These are phyloP conservation scores for Dryocosmus kuriphilus DNA, from an alignment of 2,888 invertebrate genomes.

Conservation along the genomic window DNA sequence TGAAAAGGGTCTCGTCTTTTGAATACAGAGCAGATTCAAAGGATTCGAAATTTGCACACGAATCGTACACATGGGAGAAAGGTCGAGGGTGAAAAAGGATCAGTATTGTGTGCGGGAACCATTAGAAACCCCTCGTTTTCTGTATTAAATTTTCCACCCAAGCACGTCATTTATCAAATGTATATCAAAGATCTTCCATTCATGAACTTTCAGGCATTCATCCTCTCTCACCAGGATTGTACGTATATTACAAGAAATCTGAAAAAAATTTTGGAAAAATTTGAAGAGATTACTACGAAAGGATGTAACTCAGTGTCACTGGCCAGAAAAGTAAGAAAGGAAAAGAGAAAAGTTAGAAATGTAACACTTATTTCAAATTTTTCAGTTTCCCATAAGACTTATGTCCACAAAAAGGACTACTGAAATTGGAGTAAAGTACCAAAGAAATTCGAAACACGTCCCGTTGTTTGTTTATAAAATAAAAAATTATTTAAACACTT, in stretches of 20 bases:
- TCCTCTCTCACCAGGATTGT: not conserved
- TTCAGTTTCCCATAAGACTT: too few relatives aligned
- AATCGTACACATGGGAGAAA: not conserved
- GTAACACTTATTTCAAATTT: too few relatives aligned
- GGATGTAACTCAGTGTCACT: too few relatives aligned
- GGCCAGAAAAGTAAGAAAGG: too few relatives aligned
- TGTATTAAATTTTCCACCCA: not conserved
- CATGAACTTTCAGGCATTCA: not conserved
- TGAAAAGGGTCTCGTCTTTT: not conserved
- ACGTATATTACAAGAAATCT: not conserved
- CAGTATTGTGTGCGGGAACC: not conserved
- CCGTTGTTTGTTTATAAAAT: too few relatives aligned
- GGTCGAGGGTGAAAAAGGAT: not conserved
- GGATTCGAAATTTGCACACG: not conserved
- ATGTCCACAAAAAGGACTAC: too few relatives aligned
- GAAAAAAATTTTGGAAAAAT: not conserved
- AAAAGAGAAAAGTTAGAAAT: too few relatives aligned
- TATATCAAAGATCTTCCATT: not conserved
- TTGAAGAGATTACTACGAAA: not conserved
- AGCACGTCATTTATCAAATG: not conserved
- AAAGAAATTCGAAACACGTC: too few relatives aligned
- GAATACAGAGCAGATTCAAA: not conserved
- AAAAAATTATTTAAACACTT: too few relatives aligned
- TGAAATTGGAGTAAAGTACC: too few relatives aligned
- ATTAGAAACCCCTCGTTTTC: not conserved